Conservation (phyloP, 2,113 vertebrate genomes). For the Apistogramma diplotaenia region DNA sequence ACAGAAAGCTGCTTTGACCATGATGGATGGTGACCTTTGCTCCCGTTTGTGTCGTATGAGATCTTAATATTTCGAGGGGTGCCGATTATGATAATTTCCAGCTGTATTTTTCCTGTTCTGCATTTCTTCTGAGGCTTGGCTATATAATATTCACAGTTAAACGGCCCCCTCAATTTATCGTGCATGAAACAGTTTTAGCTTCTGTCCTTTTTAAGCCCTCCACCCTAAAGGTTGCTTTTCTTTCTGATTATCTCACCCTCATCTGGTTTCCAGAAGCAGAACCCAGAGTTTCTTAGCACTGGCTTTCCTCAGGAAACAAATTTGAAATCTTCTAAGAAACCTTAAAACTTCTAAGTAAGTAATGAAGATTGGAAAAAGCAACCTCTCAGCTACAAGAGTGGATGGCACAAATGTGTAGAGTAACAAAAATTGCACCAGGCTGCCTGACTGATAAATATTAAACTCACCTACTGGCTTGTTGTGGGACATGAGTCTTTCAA, state of each 20-base stretch:
- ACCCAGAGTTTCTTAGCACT: background rate
- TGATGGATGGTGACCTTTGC: conserved; percentile 55
- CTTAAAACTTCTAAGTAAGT: background rate
- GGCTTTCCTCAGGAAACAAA: background rate
- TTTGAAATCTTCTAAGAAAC: background rate
- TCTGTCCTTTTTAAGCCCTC: background rate
- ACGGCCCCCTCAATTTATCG: background rate
- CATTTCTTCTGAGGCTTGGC: background rate
- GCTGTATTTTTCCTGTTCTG: background rate
- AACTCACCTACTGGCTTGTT: background rate
- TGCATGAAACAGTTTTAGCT: background rate
- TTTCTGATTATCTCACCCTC: background rate
- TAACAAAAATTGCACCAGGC: background rate
- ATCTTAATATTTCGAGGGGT: conserved; percentile 56
- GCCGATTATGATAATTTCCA: background rate
- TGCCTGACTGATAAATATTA: background rate
- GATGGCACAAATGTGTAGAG: background rate
- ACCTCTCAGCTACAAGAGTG: background rate
- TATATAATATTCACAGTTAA: background rate
- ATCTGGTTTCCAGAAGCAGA: background rate
- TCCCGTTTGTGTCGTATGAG: conserved; percentile 35
- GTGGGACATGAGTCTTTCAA: background rate
- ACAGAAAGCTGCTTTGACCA: conserved; percentile 18
- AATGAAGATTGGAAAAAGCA: background rate
- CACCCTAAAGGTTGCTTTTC: background rate